A percentile compares a stretch with the other conserved stretches of the same genome.
phyloP scores from a whole-genome alignment of 2,797 vertebrate genomes.

The Alectoris magna region DNA sequence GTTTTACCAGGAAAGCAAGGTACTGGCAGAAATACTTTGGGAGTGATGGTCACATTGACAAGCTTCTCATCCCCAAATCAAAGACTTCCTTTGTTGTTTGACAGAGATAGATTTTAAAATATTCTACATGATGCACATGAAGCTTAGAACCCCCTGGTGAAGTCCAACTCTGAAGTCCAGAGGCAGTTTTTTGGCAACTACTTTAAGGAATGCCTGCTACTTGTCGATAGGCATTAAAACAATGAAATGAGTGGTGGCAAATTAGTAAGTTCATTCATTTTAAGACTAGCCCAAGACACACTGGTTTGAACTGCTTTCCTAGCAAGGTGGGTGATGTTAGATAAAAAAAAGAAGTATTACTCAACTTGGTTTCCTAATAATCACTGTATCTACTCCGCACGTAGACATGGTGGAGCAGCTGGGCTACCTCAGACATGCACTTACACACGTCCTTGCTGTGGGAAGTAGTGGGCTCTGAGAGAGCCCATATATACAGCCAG shows the following conservation, averaged over 20 bases:
- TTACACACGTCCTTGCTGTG: accelerated
- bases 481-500: neutral
- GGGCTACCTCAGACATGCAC: neutral
- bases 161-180: neutral
- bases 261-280: neutral
- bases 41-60: neutral
- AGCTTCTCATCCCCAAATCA: neutral
- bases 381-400: neutral
- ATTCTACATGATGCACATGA: neutral
- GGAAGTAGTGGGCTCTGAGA: neutral
- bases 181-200: neutral
- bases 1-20: neutral
- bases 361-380: neutral
- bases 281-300: neutral
- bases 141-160: neutral
- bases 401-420: neutral
- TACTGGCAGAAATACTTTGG: neutral
- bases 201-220: neutral
- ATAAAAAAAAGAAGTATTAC: neutral
- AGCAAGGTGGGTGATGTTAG: neutral
- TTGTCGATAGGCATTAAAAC: neutral
- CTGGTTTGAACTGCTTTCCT: neutral
- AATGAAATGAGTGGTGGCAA: neutral
- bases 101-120: neutral
- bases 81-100: neutral